phyloP scores from a whole-genome alignment of 2,113 vertebrate species.

The Pseudorasbora parva region DNA sequence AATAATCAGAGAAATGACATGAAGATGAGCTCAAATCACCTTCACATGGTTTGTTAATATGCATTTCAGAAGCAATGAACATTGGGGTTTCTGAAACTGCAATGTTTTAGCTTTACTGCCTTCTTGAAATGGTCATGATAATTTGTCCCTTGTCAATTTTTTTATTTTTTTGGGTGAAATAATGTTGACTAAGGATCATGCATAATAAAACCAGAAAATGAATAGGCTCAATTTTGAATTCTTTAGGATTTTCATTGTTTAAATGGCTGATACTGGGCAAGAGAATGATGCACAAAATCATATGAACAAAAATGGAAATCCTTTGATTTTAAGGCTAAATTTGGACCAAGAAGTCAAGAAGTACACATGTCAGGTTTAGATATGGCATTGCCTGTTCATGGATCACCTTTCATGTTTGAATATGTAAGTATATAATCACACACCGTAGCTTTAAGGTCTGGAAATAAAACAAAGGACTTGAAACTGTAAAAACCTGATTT shows the following conservation, averaged over 20 bases:
- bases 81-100: slow-evolving; percentile 14
- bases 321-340: neutral
- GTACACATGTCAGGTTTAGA: neutral
- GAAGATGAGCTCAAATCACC: slow-evolving; percentile 43
- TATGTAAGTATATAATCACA: slow-evolving; percentile 1
- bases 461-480: slow-evolving; percentile 18
- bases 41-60: slow-evolving; percentile 26
- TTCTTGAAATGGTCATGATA: no score
- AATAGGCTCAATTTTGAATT: no score
- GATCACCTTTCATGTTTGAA: slow-evolving; percentile 8
- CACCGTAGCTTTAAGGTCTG: slow-evolving; percentile 28
- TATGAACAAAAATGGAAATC: neutral
- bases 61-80: neutral
- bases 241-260: neutral
- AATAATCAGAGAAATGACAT: slow-evolving; percentile 44
- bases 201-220: neutral
- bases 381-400: neutral
- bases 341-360: neutral
- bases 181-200: neutral
- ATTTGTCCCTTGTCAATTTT: no score
- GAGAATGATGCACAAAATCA: neutral
- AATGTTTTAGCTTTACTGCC: no score
- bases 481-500: neutral
- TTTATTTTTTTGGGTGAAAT: neutral
- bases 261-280: neutral